Base-by-base conservation (phyloP, 2,888 invertebrate species). In the Cephus nigrinus region DNA sequence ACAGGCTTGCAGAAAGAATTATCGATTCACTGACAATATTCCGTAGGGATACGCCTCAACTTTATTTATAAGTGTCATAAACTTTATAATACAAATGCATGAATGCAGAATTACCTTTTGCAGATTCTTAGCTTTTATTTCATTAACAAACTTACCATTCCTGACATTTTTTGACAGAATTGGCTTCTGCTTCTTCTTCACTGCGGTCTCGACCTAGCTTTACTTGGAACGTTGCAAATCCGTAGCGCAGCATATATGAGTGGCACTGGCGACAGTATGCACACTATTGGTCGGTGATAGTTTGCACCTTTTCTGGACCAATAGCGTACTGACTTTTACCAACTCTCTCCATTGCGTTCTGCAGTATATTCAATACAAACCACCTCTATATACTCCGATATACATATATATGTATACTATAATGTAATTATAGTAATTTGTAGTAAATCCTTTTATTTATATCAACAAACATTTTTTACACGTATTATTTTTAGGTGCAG, bases 91-190 rank as follows among this genome's bases (percentile, higher is more conserved):
- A 32, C 12, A 5, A 71, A 12, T 32, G 31, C 9, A 31, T 30
- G 71, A 71, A 33, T 31, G 33, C 3, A 71, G 32, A 31, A 71
- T 12, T 71, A 71, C 33, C 15, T 32, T 31, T 32, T 72, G 15
- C 12, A 30, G 55, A 36, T 4, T 72, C 0, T 12, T 32, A 12
- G 74, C 30, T 71, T 32, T 71, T 30, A 68, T 72, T 69, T 31
- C 9, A 68, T 55, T 68, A 74, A 15, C 0, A 23, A 76, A 30
- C 30, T 74, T 74, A 74, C 89, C 88, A 87, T 88, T 76, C 79
- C 81, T 84, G 87, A 86, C 86, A 86, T 88, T 81, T 82, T 78
- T 74, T 80, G 82, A 82, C 76, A 83, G 74, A 80, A 84, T 75
- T 75, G 2, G 2, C 55, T 55, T 55, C 55, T 55, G 55, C 55